These are phyloP conservation scores for Cepaea nemoralis DNA, from an alignment of 1,140 invertebrate species.

Conservation along the genomic window DNA sequence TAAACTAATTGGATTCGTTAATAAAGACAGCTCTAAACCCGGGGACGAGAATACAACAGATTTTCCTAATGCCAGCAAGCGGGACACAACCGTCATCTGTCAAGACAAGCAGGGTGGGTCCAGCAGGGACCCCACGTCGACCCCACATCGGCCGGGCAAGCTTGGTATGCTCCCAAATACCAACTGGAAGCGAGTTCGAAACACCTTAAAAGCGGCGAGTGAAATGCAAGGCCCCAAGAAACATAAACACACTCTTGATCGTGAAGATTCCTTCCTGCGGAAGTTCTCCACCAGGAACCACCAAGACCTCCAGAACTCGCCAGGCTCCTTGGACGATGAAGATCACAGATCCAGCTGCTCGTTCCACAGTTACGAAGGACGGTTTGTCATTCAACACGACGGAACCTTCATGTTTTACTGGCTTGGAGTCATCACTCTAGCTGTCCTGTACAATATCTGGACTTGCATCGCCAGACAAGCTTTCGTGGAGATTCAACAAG, in stretches of 20 bases:
- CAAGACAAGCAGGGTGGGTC: not conserved
- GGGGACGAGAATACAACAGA: not conserved
- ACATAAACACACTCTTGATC: constrained; percentile 87
- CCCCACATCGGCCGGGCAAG: not conserved
- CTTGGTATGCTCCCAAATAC: constrained; percentile 42
- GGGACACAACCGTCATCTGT: not conserved
- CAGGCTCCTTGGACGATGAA: constrained; percentile 9
- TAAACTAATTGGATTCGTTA: not conserved
- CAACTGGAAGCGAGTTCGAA: constrained; percentile 90
- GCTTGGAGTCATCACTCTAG: constrained; percentile 88
- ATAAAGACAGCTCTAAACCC: not conserved
- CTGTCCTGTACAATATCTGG: constrained; percentile 95
- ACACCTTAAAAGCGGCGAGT: constrained; percentile 90
- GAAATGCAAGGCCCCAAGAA: constrained; percentile 78
- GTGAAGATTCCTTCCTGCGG: constrained; percentile 94
- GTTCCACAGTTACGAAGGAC: constrained; percentile 60
- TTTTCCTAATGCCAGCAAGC: not conserved
- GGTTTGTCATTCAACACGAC: constrained; percentile 89
- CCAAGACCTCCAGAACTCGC: constrained; percentile 30
- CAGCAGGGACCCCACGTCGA: not conserved
- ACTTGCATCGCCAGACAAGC: constrained; percentile 93
- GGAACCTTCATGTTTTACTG: constrained; percentile 96
- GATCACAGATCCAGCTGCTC: constrained; percentile 43
- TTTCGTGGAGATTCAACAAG: constrained; percentile 86
- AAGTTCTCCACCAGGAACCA: constrained; percentile 90